Evolutionary conservation across 2,797 vertebrate genomes (phyloP), one percentile per base, ranked within the genome.

Genomic region (Ara ararauna): DNA sequence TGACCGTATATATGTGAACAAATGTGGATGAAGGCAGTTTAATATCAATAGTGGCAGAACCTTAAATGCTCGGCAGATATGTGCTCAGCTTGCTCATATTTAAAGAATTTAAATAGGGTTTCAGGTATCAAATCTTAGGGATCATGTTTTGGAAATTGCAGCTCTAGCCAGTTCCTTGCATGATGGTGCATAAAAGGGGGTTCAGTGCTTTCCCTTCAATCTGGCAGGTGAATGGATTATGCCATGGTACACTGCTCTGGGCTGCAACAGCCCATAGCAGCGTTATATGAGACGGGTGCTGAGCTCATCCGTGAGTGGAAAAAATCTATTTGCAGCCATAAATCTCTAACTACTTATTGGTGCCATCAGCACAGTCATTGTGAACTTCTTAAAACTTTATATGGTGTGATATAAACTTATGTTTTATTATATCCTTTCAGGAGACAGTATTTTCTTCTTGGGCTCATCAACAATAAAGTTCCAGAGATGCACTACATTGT

Each of bases 211-310:
- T 80, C 71, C 34, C 45, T 68, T 53, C 45, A 34, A 0, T 16
- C 32, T 1, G 1, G 40, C 47, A 73, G 72, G 11, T 81, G 81
- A 70, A 42, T 0, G 0, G 23, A 18, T 78, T 66, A 5, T n/a
- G 21, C 61, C 38, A 58, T 23, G 9, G 48, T 32, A 34, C 56
- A 10, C 34, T 5, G 45, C 51, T 13, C 21, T 44, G 27, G 32
- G 13, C 32, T 70, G 40, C 45, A 78, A 44, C 23, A 60, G 60
- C 32, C 42, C 29, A 4, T 61, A 60, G 29, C 48, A 83, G 11
- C 2, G 1, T 17, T 66, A 18, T 40, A 65, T 78, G 54, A 91
- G 74, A 86, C 0, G 3, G 34, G 10, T 70, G 26, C 77, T 78
- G 45, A 81, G 53, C 38, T 65, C 66, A 88, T 50, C 50, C 0